phyloP scores from a whole-genome alignment of 2,113 vertebrate genomes.

The Herpailurus yagouaroundi region DNA sequence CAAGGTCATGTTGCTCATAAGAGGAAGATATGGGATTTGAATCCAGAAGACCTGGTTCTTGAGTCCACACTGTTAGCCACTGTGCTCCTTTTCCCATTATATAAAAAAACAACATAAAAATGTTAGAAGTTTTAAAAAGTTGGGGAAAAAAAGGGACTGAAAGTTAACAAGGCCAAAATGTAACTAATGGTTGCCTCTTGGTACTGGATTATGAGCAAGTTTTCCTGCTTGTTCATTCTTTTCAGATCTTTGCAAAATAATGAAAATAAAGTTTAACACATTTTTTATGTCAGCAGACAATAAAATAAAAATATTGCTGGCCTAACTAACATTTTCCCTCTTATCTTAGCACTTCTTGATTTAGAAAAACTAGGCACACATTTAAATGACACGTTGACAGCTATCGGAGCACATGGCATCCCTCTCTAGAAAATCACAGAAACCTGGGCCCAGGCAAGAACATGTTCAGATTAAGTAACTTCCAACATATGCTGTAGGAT shows the following conservation, averaged over 20 bases:
- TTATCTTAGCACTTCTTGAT: conserved; percentile 34
- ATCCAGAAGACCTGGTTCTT: not conserved
- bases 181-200: not conserved
- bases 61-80: not conserved
- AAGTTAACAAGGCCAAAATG: not conserved
- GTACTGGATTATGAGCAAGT: not conserved
- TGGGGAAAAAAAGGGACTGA: not conserved
- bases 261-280: conserved; percentile 43
- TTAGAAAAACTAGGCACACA: not conserved
- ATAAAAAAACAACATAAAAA: not conserved
- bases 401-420: not conserved
- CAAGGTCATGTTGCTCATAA: not conserved
- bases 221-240: conserved; percentile 41
- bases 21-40: not conserved
- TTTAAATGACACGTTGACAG: conserved; percentile 33
- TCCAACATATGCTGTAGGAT: not conserved
- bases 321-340: conserved; percentile 41
- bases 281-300: conserved; percentile 51
- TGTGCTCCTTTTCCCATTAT: not conserved
- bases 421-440: conserved; percentile 22
- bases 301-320: conserved; percentile 57
- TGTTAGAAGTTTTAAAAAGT: not conserved
- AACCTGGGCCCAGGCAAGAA: not conserved
- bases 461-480: not conserved
- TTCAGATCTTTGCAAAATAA: conserved; percentile 42